Percentiles rank a stretch among this genome's conserved stretches.
Evolutionary conservation across 2,797 vertebrate genomes (phyloP).

Genomic region (Spheniscus humboldti): DNA sequence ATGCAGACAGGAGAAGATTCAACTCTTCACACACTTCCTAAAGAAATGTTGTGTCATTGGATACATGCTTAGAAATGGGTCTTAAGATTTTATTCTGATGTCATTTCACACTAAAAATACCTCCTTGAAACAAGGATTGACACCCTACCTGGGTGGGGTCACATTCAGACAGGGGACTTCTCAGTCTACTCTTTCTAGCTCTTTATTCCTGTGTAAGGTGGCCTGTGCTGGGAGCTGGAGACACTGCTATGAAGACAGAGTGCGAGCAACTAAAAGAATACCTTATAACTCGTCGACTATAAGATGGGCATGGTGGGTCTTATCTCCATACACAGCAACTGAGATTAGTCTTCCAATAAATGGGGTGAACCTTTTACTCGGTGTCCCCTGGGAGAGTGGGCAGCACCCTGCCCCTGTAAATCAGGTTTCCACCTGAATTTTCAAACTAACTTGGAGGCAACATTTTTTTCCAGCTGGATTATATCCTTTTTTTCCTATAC

Average conservation of each 20-base stretch:
- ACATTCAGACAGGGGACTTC: neutral
- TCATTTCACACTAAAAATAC: neutral
- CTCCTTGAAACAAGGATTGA: neutral
- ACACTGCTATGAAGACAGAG: neutral
- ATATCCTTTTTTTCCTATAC: neutral
- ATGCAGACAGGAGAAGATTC: neutral
- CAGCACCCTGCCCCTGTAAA: neutral
- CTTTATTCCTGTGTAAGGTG: no score
- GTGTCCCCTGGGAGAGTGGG: neutral
- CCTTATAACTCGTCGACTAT: neutral
- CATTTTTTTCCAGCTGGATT: neutral
- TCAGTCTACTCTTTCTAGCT: neutral
- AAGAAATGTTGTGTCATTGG: neutral
- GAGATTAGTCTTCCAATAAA: neutral
- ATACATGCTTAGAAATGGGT: neutral
- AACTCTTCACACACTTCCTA: neutral
- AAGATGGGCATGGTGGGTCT: neutral
- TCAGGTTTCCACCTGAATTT: neutral
- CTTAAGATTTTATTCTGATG: neutral
- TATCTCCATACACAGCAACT: neutral
- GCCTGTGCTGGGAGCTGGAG: neutral
- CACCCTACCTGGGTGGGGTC: neutral
- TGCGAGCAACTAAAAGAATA: neutral
- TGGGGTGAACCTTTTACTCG: neutral
- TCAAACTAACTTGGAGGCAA: neutral